Percentiles rank a stretch among this genome's conserved stretches.
These are phyloP conservation scores for Solea senegalensis DNA, from an alignment of 2,113 vertebrate species.

Conservation along the genomic window DNA sequence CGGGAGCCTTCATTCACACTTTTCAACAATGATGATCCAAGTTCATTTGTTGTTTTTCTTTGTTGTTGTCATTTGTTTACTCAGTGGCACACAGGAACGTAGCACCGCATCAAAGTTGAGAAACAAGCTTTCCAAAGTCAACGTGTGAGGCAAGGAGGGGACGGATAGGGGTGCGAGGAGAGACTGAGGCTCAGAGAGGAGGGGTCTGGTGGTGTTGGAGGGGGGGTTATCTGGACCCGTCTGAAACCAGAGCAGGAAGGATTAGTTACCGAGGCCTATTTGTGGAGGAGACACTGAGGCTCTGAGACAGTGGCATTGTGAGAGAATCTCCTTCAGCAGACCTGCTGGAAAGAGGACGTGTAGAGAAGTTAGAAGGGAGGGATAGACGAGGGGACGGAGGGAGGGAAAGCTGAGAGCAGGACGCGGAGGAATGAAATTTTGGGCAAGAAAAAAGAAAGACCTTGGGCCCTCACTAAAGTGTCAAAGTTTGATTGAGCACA, in stretches of 20 bases:
- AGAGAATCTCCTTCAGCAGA: constrained; percentile 78
- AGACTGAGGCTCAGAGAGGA: constrained; percentile 57
- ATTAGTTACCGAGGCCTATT: constrained; percentile 82
- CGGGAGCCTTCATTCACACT: no score
- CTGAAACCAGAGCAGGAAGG: constrained; percentile 81
- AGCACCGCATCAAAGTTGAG: constrained; percentile 66
- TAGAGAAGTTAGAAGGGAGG: constrained; percentile 53
- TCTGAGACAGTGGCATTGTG: constrained; percentile 78
- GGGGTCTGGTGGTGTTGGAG: constrained; percentile 52
- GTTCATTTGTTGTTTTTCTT: not conserved
- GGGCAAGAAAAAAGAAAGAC: constrained; percentile 8
- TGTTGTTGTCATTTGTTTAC: constrained; percentile 15
- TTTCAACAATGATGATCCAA: not conserved
- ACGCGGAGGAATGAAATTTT: constrained; percentile 4
- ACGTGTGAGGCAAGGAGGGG: constrained; percentile 62
- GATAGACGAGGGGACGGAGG: constrained; percentile 43
- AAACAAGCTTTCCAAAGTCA: constrained; percentile 78
- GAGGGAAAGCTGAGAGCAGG: constrained; percentile 41
- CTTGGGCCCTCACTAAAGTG: not conserved
- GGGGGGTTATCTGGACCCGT: constrained; percentile 75
- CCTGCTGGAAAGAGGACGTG: constrained; percentile 50
- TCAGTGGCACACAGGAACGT: constrained; percentile 13
- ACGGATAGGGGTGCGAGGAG: constrained; percentile 59
- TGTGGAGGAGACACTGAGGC: constrained; percentile 84
- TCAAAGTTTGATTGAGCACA: constrained; percentile 22